phyloP scores from a whole-genome alignment of 2,888 invertebrate genomes.

The Cerceris rybyensis region DNA sequence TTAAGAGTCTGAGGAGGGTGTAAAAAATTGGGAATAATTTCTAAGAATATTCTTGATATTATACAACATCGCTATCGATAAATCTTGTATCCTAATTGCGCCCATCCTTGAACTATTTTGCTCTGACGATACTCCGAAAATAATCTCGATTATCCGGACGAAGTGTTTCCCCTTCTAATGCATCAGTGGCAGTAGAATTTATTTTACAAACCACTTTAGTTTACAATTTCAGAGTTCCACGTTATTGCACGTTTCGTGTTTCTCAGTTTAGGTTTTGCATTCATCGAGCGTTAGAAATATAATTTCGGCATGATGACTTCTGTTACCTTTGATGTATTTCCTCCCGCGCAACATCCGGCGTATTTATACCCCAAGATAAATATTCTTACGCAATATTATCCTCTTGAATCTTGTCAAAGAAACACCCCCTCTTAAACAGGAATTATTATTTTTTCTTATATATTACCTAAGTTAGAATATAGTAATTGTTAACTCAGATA shows the following conservation, averaged over 20 bases:
- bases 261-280: too few relatives aligned
- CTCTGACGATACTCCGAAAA: conserved; percentile 45
- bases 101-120: conserved; percentile 48
- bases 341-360: conserved; percentile 44
- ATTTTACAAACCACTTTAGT: not conserved
- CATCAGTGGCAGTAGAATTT: too few relatives aligned
- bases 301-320: conserved; percentile 30
- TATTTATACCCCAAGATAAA: conserved; percentile 66
- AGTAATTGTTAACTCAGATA: too few relatives aligned
- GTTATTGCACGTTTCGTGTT: too few relatives aligned
- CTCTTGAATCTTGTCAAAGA: not conserved
- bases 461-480: too few relatives aligned
- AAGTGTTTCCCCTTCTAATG: too few relatives aligned
- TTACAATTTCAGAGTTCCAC: not conserved
- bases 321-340: conserved; percentile 38
- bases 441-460: not conserved
- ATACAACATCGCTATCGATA: conserved; percentile 7
- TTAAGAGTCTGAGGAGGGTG: not conserved
- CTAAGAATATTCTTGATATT: not conserved
- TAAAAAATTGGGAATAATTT: too few relatives aligned
- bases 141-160: conserved; percentile 15
- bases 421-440: conserved; percentile 10
- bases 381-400: conserved; percentile 52
- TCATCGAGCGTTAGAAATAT: conserved; percentile 1
- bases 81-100: conserved; percentile 51